Percentiles rank a stretch among this genome's conserved stretches.
These are phyloP conservation scores for Gyrodactylus salaris DNA, from an alignment of 1,140 invertebrate genomes.

Conservation along the genomic window DNA sequence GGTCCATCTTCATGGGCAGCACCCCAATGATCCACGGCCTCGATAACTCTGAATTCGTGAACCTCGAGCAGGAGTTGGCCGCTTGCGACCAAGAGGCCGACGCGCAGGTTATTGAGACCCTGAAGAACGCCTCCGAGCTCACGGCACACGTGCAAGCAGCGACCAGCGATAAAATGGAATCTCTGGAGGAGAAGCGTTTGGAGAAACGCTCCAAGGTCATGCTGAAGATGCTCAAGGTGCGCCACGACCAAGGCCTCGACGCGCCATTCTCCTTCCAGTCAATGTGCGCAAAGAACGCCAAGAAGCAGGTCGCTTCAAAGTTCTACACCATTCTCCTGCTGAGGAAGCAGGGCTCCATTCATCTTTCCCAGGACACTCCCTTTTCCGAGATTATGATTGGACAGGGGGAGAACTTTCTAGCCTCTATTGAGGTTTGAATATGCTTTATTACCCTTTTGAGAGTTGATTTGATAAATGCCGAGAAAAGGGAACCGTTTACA, in stretches of 20 bases:
- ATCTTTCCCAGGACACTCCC: background rate
- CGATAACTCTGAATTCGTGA: background rate
- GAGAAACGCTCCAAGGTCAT: slow-evolving; percentile 3
- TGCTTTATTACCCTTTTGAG: too few species aligned
- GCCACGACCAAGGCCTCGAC: background rate
- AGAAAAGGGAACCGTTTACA: too few species aligned
- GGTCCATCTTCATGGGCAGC: background rate
- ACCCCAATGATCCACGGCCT: background rate
- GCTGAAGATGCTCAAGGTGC: background rate
- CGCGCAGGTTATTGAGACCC: background rate
- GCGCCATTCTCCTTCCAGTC: background rate
- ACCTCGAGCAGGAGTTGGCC: background rate
- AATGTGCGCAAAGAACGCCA: background rate
- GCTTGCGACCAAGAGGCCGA: background rate
- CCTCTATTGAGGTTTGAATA: too few species aligned
- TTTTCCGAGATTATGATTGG: background rate
- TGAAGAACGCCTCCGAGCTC: background rate
- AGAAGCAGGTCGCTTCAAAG: slow-evolving; percentile 4
- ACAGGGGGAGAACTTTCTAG: background rate
- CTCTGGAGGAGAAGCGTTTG: background rate
- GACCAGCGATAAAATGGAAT: background rate
- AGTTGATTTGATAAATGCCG: too few species aligned
- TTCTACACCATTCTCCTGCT: background rate
- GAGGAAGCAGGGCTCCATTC: background rate
- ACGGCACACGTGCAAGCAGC: background rate